Conservation (phyloP, 92 coral and sea anemone genomes). For the Umimayanthus kanabou region DNA sequence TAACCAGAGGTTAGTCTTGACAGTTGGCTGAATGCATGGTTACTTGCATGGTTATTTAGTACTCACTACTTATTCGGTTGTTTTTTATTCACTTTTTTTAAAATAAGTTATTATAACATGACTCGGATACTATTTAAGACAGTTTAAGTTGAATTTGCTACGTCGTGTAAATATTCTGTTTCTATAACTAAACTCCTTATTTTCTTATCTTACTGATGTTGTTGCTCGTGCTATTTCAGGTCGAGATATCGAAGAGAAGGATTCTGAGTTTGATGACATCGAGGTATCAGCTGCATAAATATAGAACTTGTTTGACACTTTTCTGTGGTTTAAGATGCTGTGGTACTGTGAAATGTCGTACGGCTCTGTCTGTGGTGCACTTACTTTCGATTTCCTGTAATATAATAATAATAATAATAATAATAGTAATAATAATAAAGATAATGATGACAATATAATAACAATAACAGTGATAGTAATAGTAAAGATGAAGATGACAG, state of each 20-base stretch:
- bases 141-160: background rate
- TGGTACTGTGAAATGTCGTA: no score
- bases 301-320: background rate
- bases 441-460: no score
- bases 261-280: constrained; percentile 31
- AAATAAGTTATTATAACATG: no score
- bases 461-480: no score
- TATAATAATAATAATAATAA: no score
- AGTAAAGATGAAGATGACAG: no score
- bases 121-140: background rate
- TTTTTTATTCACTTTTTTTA: background rate
- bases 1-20: no score
- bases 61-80: background rate
- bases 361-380: no score
- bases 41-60: background rate
- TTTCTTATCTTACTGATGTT: background rate
- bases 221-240: background rate
- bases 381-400: no score
- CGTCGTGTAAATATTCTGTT: background rate
- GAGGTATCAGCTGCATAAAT: background rate
- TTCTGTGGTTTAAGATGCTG: background rate
- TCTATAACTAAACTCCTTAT: no score
- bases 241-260: constrained; percentile 39
- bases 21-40: no score
- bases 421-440: no score